Conservation (phyloP, 1,140 invertebrate species). For the Neodiprion lecontei region DNA sequence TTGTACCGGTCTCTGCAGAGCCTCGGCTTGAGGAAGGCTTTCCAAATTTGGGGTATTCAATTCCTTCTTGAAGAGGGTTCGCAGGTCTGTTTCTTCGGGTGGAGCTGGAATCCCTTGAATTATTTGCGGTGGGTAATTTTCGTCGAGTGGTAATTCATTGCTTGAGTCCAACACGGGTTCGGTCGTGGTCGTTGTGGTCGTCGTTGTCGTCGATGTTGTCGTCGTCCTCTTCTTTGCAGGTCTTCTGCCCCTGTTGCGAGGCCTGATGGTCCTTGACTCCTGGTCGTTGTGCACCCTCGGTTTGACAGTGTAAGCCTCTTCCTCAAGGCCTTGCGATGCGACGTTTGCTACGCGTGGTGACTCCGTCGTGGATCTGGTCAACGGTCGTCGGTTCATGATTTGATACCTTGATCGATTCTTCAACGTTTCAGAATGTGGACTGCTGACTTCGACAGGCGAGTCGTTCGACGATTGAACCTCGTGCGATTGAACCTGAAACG, state of each 20-base stretch:
- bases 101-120: slow-evolving; percentile 19
- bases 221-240: slow-evolving; percentile 39
- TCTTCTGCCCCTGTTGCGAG: slow-evolving; percentile 35
- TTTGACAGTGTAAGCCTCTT: slow-evolving; percentile 37
- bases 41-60: slow-evolving; percentile 14
- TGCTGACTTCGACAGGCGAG: slow-evolving; percentile 40
- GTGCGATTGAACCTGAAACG: slow-evolving; percentile 30
- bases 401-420: slow-evolving; percentile 52
- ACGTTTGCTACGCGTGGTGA: slow-evolving; percentile 6
- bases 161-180: slow-evolving; percentile 45
- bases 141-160: slow-evolving; percentile 54
- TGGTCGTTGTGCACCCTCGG: slow-evolving; percentile 29
- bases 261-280: slow-evolving; percentile 35
- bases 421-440: slow-evolving; percentile 32
- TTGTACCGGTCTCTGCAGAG: neutral
- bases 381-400: slow-evolving; percentile 39
- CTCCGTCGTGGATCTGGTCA: slow-evolving; percentile 34
- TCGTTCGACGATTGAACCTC: slow-evolving; percentile 35
- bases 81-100: slow-evolving; percentile 14
- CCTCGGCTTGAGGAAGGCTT: neutral
- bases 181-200: slow-evolving; percentile 38
- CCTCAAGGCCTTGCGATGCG: slow-evolving; percentile 30
- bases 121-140: slow-evolving; percentile 52
- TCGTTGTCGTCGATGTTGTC: slow-evolving; percentile 32
- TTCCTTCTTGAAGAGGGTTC: slow-evolving; percentile 38